phyloP scores from a whole-genome alignment of 2,797 vertebrate species.

The Merluccius polli region DNA sequence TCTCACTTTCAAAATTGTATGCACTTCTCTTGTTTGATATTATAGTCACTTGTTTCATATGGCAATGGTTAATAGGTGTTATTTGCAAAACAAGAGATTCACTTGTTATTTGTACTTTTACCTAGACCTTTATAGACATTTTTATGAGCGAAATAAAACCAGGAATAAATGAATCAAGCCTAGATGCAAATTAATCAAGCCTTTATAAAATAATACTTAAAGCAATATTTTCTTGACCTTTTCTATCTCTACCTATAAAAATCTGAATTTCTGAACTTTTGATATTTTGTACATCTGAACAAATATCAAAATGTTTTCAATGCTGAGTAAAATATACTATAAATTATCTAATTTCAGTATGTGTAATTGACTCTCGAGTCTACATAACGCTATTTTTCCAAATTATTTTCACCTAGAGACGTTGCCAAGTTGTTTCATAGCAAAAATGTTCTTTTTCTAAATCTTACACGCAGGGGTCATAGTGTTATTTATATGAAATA shows the following conservation, averaged over 20 bases:
- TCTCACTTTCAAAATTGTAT: background rate
- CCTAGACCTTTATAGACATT: background rate
- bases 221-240: background rate
- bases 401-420: conserved; percentile 20
- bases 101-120: background rate
- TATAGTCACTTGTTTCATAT: background rate
- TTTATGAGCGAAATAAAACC: background rate
- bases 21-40: background rate
- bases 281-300: no score
- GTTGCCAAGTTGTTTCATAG: conserved; percentile 48
- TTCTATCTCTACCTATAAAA: conserved; percentile 14
- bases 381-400: conserved; percentile 6
- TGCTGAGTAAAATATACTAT: conserved; percentile 8
- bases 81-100: no score
- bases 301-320: conserved; percentile 14
- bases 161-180: background rate
- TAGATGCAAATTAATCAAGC: background rate
- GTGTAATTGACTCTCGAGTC: background rate
- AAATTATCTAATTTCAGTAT: background rate
- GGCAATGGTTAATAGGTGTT: background rate
- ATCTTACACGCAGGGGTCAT: conserved; percentile 13
- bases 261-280: background rate
- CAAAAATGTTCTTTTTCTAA: conserved; percentile 21
- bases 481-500: background rate
- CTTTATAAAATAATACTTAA: background rate